A percentile compares a stretch with the other conserved stretches of the same genome.
Conservation (phyloP, 2,888 invertebrate genomes). For the Caenorhabditis auriculariae region DNA sequence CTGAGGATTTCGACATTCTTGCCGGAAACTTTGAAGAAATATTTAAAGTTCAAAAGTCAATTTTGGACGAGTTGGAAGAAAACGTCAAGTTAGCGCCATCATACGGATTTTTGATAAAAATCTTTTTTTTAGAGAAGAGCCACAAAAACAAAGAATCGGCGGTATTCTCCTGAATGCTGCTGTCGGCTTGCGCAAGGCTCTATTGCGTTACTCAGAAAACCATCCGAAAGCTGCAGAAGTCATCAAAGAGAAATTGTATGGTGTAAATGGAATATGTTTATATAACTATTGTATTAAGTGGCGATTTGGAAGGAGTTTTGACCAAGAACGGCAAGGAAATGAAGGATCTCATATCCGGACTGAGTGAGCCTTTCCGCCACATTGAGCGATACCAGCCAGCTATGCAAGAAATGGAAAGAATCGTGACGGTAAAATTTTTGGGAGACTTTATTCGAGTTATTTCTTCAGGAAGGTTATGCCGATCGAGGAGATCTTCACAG, state of each 20-base stretch:
- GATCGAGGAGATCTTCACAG: slow-evolving; percentile 96
- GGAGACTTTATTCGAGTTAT: not conserved
- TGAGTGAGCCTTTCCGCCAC: slow-evolving; percentile 91
- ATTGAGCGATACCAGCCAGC: slow-evolving; percentile 83
- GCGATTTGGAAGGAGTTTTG: slow-evolving; percentile 14
- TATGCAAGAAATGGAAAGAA: slow-evolving; percentile 90
- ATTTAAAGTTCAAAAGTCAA: slow-evolving; percentile 79
- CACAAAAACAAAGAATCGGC: slow-evolving; percentile 80
- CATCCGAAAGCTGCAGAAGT: slow-evolving; percentile 93
- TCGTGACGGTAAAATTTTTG: slow-evolving; percentile 73
- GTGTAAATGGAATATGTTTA: not conserved
- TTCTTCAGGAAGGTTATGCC: slow-evolving; percentile 85
- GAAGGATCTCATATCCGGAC: slow-evolving; percentile 83
- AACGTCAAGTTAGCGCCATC: slow-evolving; percentile 6
- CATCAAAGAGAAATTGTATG: slow-evolving; percentile 85
- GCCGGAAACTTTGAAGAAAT: slow-evolving; percentile 87
- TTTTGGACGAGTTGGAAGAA: slow-evolving; percentile 67
- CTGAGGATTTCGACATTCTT: slow-evolving; percentile 74
- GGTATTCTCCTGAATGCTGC: slow-evolving; percentile 81
- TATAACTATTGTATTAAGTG: slow-evolving; percentile 3
- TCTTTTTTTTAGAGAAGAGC: slow-evolving; percentile 53
- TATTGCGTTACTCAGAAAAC: slow-evolving; percentile 84
- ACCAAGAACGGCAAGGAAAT: slow-evolving; percentile 8
- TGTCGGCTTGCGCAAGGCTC: slow-evolving; percentile 74
- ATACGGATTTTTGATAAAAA: not conserved